Percentiles rank a stretch among this genome's conserved stretches.
Evolutionary conservation across 1,140 invertebrate genomes (phyloP).

Genomic region (Chlorops oryzae): DNA sequence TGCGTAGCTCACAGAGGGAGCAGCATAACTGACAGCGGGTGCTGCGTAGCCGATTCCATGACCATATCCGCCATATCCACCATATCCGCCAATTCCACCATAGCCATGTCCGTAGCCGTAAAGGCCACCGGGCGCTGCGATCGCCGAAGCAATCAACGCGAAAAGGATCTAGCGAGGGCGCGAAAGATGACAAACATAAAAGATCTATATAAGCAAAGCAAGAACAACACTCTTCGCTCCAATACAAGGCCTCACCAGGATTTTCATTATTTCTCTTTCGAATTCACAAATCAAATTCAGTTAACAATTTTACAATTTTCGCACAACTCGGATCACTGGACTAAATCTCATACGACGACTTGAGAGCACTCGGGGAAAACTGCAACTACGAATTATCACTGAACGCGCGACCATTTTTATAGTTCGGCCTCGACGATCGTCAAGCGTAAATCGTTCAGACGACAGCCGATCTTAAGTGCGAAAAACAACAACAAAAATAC

Average conservation of each 20-base stretch:
- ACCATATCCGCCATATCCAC: conserved; percentile 16
- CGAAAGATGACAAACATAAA: too few species aligned
- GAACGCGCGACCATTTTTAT: conserved; percentile 38
- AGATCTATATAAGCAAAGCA: conserved; percentile 5
- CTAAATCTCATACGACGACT: conserved; percentile 5
- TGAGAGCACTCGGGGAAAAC: conserved; percentile 21
- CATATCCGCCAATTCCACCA: too few species aligned
- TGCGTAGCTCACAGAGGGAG: conserved; percentile 27
- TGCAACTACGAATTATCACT: conserved; percentile 37
- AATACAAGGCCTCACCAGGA: conserved; percentile 26
- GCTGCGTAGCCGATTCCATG: conserved; percentile 15
- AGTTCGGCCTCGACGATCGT: conserved; percentile 11
- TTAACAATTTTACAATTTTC: too few species aligned
- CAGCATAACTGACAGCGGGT: conserved; percentile 20
- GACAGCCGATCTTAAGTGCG: too few species aligned
- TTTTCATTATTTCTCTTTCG: conserved; percentile 29
- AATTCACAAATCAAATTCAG: conserved; percentile 18
- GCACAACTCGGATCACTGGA: background rate
- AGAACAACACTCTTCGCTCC: background rate
- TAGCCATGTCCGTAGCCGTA: background rate
- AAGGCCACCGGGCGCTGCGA: conserved; percentile 14
- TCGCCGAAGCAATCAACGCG: conserved; percentile 29
- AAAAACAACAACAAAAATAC: too few species aligned
- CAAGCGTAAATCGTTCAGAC: conserved; percentile 7
- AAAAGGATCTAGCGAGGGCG: conserved; percentile 30